phyloP scores from a whole-genome alignment of 2,888 invertebrate species.

The Dorcus parallelipipedus region DNA sequence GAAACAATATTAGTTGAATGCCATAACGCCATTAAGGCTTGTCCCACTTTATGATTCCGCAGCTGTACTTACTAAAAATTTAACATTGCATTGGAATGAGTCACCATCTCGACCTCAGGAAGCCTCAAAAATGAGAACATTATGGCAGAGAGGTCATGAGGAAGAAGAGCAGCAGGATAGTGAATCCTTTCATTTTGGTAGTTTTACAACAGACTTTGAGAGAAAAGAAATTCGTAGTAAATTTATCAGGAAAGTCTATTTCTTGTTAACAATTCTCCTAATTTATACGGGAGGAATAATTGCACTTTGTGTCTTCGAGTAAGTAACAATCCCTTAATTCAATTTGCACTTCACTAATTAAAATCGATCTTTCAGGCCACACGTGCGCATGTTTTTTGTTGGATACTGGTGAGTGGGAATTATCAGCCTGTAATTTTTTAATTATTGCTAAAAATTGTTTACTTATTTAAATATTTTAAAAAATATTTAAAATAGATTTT shows the following conservation, averaged over 20 bases:
- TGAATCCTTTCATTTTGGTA: too few relatives aligned
- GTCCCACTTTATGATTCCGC: too few relatives aligned
- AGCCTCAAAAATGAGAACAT: neutral
- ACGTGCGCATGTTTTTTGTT: neutral
- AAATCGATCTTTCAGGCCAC: slow-evolving; percentile 2
- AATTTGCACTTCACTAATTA: neutral
- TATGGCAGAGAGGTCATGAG: neutral
- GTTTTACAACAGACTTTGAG: slow-evolving; percentile 8
- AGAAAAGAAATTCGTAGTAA: slow-evolving; percentile 32
- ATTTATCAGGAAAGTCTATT: slow-evolving; percentile 55
- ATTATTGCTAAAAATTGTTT: neutral
- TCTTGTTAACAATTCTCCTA: slow-evolving; percentile 54
- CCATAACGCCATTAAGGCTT: too few relatives aligned
- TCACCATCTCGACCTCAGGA: slow-evolving; percentile 1
- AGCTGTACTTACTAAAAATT: neutral
- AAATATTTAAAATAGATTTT: too few relatives aligned
- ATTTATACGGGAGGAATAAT: slow-evolving; percentile 51
- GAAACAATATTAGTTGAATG: too few relatives aligned
- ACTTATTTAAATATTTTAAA: neutral
- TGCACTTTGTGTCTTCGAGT: slow-evolving; percentile 47
- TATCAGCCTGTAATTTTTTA: slow-evolving; percentile 1
- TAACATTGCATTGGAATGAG: neutral
- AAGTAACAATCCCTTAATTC: slow-evolving; percentile 12
- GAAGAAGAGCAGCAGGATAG: too few relatives aligned
- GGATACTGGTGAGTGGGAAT: slow-evolving; percentile 1